A percentile compares a stretch with the other conserved stretches of the same genome.
These are phyloP conservation scores for Bombus pyrosoma DNA, from an alignment of 1,140 invertebrate species.

Conservation along the genomic window DNA sequence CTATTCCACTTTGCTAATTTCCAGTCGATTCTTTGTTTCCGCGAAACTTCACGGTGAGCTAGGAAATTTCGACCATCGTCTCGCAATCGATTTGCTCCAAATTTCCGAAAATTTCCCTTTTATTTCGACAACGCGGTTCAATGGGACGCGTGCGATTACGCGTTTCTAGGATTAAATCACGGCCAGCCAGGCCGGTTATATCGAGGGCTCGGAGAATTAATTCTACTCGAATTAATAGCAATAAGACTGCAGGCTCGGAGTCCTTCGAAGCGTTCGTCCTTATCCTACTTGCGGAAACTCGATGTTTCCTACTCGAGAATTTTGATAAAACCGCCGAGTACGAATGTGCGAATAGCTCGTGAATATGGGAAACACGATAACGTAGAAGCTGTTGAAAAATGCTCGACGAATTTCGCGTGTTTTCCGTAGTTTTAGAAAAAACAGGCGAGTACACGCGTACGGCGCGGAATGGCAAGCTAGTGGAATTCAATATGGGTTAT, in stretches of 20 bases:
- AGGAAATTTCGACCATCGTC: not conserved
- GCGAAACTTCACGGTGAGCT: not conserved
- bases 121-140: not conserved
- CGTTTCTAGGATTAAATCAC: not conserved
- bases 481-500: slow-evolving; percentile 37
- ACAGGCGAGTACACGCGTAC: not conserved
- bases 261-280: not conserved
- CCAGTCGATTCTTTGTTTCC: not conserved
- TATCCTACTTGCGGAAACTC: no score
- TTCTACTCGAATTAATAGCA: no score
- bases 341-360: no score
- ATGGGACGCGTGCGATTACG: no score
- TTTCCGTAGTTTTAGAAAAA: not conserved
- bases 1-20: not conserved
- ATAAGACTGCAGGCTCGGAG: fast-evolving
- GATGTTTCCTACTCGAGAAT: not conserved
- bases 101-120: not conserved
- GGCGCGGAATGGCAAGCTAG: not conserved
- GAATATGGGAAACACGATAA: not conserved
- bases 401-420: not conserved
- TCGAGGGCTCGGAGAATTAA: not conserved
- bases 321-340: not conserved
- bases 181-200: no score
- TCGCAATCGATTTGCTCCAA: not conserved
- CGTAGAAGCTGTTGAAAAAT: not conserved